Percentiles rank a stretch among this genome's conserved stretches.
Conservation (phyloP, 2,888 invertebrate genomes). For the Trilocha varians region DNA sequence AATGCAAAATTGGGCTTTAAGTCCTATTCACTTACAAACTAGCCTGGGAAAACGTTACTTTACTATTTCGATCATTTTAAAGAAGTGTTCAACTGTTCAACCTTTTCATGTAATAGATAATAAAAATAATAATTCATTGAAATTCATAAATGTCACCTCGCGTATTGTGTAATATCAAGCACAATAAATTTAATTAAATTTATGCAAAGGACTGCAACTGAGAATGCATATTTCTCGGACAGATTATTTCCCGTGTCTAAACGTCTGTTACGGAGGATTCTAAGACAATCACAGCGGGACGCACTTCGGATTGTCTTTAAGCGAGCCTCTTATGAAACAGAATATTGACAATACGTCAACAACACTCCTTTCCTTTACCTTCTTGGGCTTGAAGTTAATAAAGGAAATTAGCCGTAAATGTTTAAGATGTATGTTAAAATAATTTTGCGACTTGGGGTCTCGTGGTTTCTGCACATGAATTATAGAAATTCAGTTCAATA, state of each 20-base stretch:
- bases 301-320: slow-evolving; percentile 2
- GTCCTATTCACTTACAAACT: too few species aligned
- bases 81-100: too few species aligned
- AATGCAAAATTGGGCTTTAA: too few species aligned
- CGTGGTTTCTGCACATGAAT: not conserved
- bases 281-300: slow-evolving; percentile 7
- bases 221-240: not conserved
- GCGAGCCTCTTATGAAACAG: slow-evolving; percentile 2
- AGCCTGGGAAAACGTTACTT: too few species aligned
- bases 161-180: too few species aligned
- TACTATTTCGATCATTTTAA: too few species aligned
- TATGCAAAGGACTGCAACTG: not conserved
- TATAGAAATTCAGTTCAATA: too few species aligned
- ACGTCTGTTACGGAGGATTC: not conserved
- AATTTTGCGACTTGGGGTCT: not conserved
- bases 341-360: slow-evolving; percentile 11
- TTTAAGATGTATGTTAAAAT: not conserved
- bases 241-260: not conserved
- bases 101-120: too few species aligned
- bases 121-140: too few species aligned
- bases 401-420: not conserved
- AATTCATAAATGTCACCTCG: too few species aligned
- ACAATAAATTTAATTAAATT: too few species aligned
- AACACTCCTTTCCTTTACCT: slow-evolving; percentile 4
- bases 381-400: not conserved